Base-by-base conservation (phyloP, 1,140 invertebrate genomes). In the Sitodiplosis mosellana region DNA sequence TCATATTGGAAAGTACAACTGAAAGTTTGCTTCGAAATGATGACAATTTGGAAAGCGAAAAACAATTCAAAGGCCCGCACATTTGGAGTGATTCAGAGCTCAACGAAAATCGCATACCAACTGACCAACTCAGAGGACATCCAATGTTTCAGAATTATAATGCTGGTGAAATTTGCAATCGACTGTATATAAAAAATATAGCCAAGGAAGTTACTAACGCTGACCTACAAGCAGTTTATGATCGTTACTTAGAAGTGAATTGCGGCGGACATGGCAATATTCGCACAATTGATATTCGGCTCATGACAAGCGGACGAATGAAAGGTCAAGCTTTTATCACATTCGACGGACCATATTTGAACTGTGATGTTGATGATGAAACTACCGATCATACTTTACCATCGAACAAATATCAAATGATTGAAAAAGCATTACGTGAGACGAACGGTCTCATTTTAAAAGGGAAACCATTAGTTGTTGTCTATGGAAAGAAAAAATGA, bases 241-340 rank as follows among this genome's bases (percentile, higher is more conserved):
- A 76, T 47, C 66, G 76, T 50, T 92, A 81, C 63, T 56, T 71
- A 11, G 54, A 57, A 47, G 27, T 5, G 27, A 27, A 27, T 27
- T 21, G n/a, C 17, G 41, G 41, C 6, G 11, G 18, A 43, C 14
- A 12, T 12, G 53, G 66, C 37, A 52, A 63, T 10, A 51, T 64
- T 22, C 64, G 65, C 43, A 59, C 65, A 37, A 60, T 75, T 48
- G 57, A 67, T 12, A 66, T 70, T 44, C 74, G 82, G 54, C 70
- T 92, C 2, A 91, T 96, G 88, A 86, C 87, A 63, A 87, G 91
- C 63, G 91, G 91, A 0, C 74, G 88, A 58, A 94, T 96, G 89
- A 94, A 92, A 68, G 89, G 89, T 0, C 91, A 96, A 69, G 88
- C 87, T 6, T 96, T 96, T 74, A 70, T 96, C 1, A 88, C 84